These are phyloP conservation scores for Mesorhabditis spiculigera DNA, from an alignment of 2,888 invertebrate species.

Conservation along the genomic window DNA sequence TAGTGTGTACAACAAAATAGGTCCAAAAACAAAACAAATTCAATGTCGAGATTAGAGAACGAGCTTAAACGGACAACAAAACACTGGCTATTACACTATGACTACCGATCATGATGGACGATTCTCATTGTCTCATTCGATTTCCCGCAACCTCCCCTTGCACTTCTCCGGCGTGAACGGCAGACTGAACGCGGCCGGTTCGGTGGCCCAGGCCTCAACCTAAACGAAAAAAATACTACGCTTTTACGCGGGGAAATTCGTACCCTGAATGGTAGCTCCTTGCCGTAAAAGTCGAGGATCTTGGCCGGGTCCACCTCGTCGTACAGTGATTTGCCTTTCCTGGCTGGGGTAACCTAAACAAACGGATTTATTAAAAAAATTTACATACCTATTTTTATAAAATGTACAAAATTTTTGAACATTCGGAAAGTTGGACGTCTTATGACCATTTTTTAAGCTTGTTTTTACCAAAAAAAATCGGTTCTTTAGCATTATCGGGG, in stretches of 20 bases:
- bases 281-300: conserved; percentile 48
- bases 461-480: too few relatives aligned
- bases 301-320: conserved; percentile 44
- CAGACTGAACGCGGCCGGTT: conserved; percentile 39
- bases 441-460: neutral
- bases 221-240: conserved; percentile 13
- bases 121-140: neutral
- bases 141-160: neutral
- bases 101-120: too few relatives aligned
- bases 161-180: conserved; percentile 24
- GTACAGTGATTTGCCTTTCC: conserved; percentile 34
- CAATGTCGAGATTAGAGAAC: too few relatives aligned
- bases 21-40: too few relatives aligned
- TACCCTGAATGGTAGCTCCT: conserved; percentile 48
- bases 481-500: too few relatives aligned
- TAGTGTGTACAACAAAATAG: too few relatives aligned
- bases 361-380: too few relatives aligned
- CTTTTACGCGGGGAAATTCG: neutral
- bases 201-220: conserved; percentile 52
- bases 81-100: too few relatives aligned
- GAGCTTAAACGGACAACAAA: too few relatives aligned
- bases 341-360: conserved; percentile 20
- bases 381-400: too few relatives aligned
- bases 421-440: neutral
- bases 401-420: neutral